Evolutionary conservation across 2,113 vertebrate genomes (phyloP).

Genomic region (Toxotes chatareus): DNA sequence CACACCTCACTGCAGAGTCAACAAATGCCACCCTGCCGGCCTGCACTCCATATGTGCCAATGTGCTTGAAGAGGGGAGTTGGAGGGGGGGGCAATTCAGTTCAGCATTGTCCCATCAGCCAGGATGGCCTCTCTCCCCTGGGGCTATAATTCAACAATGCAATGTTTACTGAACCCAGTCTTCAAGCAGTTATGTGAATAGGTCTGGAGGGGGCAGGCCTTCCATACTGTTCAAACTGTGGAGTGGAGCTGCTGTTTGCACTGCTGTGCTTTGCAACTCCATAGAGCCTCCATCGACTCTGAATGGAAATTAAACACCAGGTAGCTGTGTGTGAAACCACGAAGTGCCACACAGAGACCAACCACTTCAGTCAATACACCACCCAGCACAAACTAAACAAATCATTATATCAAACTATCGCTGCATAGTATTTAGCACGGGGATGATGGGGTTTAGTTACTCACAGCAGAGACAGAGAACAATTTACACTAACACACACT

Average conservation of each 20-base stretch:
- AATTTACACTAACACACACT: conserved; percentile 47
- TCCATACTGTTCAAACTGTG: conserved; percentile 71
- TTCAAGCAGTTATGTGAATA: conserved; percentile 73
- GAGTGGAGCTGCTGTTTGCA: conserved; percentile 71
- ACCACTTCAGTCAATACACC: background rate
- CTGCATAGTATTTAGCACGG: conserved; percentile 30
- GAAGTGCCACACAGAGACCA: conserved; percentile 2
- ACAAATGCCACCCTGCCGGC: conserved; percentile 63
- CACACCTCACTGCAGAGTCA: conserved; percentile 75
- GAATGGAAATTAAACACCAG: conserved; percentile 57
- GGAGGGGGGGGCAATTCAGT: conserved; percentile 39
- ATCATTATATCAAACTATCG: conserved; percentile 41
- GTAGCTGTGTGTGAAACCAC: conserved; percentile 23
- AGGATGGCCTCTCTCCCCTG: conserved; percentile 58
- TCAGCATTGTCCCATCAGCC: conserved; percentile 51
- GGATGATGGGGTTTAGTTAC: conserved; percentile 29
- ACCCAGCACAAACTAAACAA: conserved; percentile 27
- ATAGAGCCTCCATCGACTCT: conserved; percentile 40
- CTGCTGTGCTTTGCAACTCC: conserved; percentile 58
- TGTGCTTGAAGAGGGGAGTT: conserved; percentile 39
- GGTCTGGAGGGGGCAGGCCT: conserved; percentile 35
- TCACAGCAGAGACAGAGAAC: conserved; percentile 27
- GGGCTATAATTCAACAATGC: conserved; percentile 72
- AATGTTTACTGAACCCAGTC: conserved; percentile 76
- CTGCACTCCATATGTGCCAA: conserved; percentile 66